Evolutionary conservation across 2,888 invertebrate species (phyloP), one percentile per base, ranked within the genome.

Genomic region (Amphimallon solstitiale): DNA sequence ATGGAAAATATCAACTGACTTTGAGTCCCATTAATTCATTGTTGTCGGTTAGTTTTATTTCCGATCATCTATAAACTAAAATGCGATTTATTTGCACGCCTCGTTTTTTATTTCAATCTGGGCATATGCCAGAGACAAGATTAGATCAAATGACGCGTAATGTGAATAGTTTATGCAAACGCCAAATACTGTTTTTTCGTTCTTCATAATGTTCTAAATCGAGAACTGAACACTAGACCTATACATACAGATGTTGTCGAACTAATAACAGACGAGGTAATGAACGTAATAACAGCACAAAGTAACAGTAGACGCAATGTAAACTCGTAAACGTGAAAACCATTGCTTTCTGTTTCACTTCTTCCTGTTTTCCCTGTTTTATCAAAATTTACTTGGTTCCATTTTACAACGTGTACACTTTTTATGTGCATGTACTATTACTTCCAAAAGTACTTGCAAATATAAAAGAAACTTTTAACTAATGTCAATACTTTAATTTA

Each of bases 111-210:
- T 68, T 66, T 45, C 19, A 59, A 19, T 61, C 19, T 66, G 66
- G 52, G 40, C 40, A 45, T 61, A 40, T 61, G 66, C 66, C 66
- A 66, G 38, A 23, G 48, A 51, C 61, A 40, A 66, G 66, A 66
- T 66, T 66, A 66, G 49, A 37, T 49, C 61, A 51, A 66, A 45
- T 66, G 66, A 66, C 59, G 61, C 61, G 66, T 66, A 51, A 51
- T 61, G 38, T 52, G 51, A 66, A 61, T 61, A 66, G 60, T 46
- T 21, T 46, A 46, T 29, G 29, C 29, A 29, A 29, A 29, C 29
- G 43, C 14, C 43, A 17, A 43, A 43, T 43, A 43, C 5, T 29
- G 29, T 29, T 29, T 29, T 29, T 29, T 29, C 29, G 29, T 29
- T 29, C 29, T 29, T 29, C 29, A 29, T 29, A 29, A 29, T 29